phyloP scores from a whole-genome alignment of 2,888 invertebrate species.

The Polydrusus tereticollis region DNA sequence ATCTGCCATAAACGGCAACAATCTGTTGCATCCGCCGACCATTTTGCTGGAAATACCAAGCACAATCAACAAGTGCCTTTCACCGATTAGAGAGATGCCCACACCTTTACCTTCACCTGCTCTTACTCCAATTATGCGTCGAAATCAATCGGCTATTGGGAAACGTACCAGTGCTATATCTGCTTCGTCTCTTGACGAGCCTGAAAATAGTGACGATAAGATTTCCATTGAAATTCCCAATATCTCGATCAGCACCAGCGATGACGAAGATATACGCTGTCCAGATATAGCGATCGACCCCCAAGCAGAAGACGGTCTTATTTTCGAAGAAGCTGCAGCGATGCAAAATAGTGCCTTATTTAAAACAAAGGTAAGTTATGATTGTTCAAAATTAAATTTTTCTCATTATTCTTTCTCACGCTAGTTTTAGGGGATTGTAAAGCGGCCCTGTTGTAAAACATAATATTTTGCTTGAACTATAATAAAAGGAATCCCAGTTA shows the following conservation, averaged over 20 bases:
- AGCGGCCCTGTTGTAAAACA: too few relatives aligned
- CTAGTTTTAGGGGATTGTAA: too few relatives aligned
- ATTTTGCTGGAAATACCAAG: conserved; percentile 84
- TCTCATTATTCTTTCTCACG: neutral
- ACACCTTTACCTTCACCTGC: conserved; percentile 81
- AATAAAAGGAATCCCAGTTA: too few relatives aligned
- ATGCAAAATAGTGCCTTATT: conserved; percentile 61
- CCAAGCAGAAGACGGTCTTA: conserved; percentile 66
- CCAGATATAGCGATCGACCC: conserved; percentile 66
- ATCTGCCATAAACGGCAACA: conserved; percentile 70
- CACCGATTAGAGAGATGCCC: conserved; percentile 83
- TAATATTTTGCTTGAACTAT: too few relatives aligned
- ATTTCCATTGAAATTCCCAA: conserved; percentile 67
- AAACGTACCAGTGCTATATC: conserved; percentile 60
- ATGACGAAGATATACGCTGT: conserved; percentile 62
- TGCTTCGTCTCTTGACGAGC: conserved; percentile 68
- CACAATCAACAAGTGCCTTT: conserved; percentile 81
- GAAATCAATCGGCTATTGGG: conserved; percentile 42
- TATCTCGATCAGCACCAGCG: conserved; percentile 63
- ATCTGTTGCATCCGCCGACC: conserved; percentile 79
- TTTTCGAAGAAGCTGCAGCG: conserved; percentile 65
- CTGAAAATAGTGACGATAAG: conserved; percentile 68
- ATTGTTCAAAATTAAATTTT: neutral
- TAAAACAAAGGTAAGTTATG: conserved; percentile 57
- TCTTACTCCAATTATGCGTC: conserved; percentile 74